phyloP scores from a whole-genome alignment of 1,140 invertebrate genomes.

The Hylaeus anthracinus region DNA sequence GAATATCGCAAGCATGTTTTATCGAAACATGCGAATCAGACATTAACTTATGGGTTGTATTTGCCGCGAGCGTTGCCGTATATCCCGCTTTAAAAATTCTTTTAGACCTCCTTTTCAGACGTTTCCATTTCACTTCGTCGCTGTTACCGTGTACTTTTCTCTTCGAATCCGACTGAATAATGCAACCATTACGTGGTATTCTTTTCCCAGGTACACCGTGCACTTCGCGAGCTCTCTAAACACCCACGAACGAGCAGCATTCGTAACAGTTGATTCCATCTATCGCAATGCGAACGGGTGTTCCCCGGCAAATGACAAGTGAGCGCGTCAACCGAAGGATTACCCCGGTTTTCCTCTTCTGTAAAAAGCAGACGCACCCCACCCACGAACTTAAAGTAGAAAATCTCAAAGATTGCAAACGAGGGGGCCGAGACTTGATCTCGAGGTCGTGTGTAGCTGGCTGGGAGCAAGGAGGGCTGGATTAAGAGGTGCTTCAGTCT shows the following conservation, averaged over 20 bases:
- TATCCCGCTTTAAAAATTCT: conserved; percentile 42
- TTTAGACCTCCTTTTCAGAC: conserved; percentile 26
- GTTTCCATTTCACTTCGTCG: conserved; percentile 44
- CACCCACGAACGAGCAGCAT: conserved; percentile 40
- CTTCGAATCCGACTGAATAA: conserved; percentile 46
- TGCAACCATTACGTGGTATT: conserved; percentile 43
- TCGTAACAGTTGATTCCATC: conserved; percentile 45
- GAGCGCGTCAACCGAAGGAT: conserved; percentile 31
- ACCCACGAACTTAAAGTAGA: conserved; percentile 22
- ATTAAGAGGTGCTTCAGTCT: conserved; percentile 57
- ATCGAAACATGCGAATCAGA: neutral
- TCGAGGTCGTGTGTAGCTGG: conserved; percentile 2
- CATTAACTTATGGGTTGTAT: neutral
- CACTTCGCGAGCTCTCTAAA: conserved; percentile 31
- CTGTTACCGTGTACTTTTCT: conserved; percentile 35
- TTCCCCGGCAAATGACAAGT: conserved; percentile 19
- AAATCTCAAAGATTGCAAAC: conserved; percentile 27
- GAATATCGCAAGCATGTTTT: no score
- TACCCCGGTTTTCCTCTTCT: neutral
- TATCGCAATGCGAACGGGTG: neutral
- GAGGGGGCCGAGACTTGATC: conserved; percentile 13
- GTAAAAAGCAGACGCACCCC: conserved; percentile 24
- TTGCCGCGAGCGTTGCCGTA: neutral
- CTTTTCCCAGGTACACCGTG: conserved; percentile 25
- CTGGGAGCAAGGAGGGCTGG: conserved; percentile 13